A percentile compares a stretch with the other conserved stretches of the same genome.
Evolutionary conservation across 2,797 vertebrate genomes (phyloP).

Genomic region (Avahi laniger): DNA sequence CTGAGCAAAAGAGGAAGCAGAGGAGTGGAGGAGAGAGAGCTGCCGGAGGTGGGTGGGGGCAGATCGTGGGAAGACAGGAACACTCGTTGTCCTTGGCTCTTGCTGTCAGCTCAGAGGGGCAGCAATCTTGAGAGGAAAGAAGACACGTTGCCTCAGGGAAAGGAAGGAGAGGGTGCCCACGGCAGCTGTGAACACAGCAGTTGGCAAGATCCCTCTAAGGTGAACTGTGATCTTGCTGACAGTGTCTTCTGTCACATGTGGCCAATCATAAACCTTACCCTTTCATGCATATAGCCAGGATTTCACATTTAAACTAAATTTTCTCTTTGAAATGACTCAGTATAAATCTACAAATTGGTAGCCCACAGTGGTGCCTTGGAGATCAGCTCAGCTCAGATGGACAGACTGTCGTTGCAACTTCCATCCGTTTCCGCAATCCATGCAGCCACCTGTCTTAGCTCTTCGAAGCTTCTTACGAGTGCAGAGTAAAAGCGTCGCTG

Average conservation of each 20-base stretch:
- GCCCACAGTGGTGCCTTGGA: rapidly evolving
- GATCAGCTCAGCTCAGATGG: neutral
- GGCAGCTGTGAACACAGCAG: rapidly evolving
- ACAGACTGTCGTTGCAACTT: rapidly evolving
- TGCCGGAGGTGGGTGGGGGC: neutral
- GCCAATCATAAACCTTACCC: neutral
- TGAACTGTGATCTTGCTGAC: neutral
- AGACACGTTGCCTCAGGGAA: rapidly evolving
- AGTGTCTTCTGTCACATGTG: neutral
- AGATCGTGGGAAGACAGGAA: neutral
- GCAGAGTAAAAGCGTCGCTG: rapidly evolving
- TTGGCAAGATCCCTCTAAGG: neutral
- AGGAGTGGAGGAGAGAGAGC: neutral
- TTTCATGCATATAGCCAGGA: neutral
- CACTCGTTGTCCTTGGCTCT: rapidly evolving
- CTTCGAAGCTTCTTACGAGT: neutral
- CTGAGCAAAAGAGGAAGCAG: neutral
- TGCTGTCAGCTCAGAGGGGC: neutral
- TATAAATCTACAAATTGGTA: neutral
- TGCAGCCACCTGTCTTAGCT: neutral
- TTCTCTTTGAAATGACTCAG: neutral
- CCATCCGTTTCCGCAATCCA: neutral
- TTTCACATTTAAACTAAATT: neutral
- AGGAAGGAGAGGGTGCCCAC: too few species aligned
- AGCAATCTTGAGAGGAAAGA: neutral